Evolutionary conservation across 64 coral and sea anemone species (phyloP).

Genomic region (Actinia equina): DNA sequence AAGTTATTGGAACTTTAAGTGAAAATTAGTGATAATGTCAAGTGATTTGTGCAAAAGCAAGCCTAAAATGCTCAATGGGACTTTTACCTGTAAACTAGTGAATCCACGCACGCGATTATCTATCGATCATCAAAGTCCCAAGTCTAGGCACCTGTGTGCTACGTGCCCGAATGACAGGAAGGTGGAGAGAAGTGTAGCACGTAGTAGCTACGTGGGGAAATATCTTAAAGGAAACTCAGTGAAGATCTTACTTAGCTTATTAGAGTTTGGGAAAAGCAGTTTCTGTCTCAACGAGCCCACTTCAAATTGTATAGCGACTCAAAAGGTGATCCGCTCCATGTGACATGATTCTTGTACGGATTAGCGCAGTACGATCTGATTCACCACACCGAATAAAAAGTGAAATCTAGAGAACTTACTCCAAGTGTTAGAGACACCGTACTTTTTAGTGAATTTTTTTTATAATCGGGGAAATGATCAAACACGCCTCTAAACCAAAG

Average conservation of each 20-base stretch:
- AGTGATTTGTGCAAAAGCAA: background rate
- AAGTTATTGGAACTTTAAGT: background rate
- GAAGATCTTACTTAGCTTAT: background rate
- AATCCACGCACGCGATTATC: background rate
- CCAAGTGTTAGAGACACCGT: background rate
- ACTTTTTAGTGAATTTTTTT: background rate
- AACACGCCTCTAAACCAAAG: slow-evolving; percentile 1
- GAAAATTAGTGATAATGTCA: background rate
- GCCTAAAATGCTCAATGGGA: background rate
- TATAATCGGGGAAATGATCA: background rate
- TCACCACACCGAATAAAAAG: background rate
- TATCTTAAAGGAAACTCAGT: background rate
- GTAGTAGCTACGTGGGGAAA: background rate
- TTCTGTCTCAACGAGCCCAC: background rate
- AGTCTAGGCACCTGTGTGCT: background rate
- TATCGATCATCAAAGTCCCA: background rate
- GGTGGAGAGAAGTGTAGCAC: background rate
- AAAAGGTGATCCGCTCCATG: background rate
- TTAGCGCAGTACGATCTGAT: background rate
- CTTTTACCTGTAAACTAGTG: background rate
- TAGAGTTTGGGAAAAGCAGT: background rate
- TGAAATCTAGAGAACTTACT: background rate
- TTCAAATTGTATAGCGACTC: background rate
- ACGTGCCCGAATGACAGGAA: background rate
- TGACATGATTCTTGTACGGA: background rate